Evolutionary conservation across 1,140 invertebrate genomes (phyloP).

Genomic region (Drosophila tropicalis): DNA sequence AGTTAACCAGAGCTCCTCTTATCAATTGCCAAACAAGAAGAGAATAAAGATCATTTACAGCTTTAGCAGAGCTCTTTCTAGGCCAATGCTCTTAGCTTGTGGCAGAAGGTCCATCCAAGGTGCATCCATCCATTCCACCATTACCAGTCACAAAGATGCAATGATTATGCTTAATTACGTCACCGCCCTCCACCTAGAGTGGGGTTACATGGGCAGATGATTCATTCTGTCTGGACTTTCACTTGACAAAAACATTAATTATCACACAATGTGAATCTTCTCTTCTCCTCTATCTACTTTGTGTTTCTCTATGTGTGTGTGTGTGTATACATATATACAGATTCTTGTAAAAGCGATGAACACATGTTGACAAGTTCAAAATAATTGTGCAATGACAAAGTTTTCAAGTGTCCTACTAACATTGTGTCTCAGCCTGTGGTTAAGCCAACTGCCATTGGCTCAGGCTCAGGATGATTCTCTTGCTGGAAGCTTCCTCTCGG

Average conservation of each 20-base stretch:
- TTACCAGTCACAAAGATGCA: no score
- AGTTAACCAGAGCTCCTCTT: slow-evolving; percentile 21
- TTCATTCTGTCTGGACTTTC: slow-evolving; percentile 54
- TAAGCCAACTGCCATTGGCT: slow-evolving; percentile 15
- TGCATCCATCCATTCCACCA: background rate
- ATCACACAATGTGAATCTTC: slow-evolving; percentile 21
- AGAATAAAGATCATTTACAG: slow-evolving; percentile 22
- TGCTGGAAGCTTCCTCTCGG: slow-evolving; percentile 90
- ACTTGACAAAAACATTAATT: slow-evolving; percentile 55
- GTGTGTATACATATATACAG: slow-evolving; percentile 6
- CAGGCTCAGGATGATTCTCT: slow-evolving; percentile 88
- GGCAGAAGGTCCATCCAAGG: background rate
- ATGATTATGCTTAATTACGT: no score
- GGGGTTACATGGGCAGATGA: slow-evolving; percentile 55
- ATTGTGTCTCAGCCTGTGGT: slow-evolving; percentile 34
- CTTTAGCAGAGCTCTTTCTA: slow-evolving; percentile 48
- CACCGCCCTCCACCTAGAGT: no score
- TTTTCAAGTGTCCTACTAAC: slow-evolving; percentile 26
- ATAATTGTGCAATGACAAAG: slow-evolving; percentile 23
- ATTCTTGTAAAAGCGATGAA: slow-evolving; percentile 64
- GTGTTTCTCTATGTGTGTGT: background rate
- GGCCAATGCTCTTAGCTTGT: slow-evolving; percentile 66
- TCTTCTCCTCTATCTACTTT: background rate
- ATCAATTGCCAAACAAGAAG: slow-evolving; percentile 26
- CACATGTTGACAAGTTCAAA: slow-evolving; percentile 56